phyloP scores from a whole-genome alignment of 2,888 invertebrate genomes.

The Bugulina stolonifera region DNA sequence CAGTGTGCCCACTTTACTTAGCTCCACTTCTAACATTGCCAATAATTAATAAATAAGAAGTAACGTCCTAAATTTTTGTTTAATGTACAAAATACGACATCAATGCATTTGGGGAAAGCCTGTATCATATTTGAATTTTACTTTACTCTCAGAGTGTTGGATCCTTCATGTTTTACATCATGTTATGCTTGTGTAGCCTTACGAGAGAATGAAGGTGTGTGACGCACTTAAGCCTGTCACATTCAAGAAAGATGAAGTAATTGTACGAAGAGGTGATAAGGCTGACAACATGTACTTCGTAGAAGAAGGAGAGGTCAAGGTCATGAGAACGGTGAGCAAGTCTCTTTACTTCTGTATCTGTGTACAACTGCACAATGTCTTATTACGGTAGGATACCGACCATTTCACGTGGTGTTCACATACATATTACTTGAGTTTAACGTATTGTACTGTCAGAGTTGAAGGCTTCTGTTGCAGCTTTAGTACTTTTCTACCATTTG shows the following conservation, averaged over 20 bases:
- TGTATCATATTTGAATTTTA: too few species aligned
- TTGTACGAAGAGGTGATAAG: slow-evolving; percentile 77
- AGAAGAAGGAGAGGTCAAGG: slow-evolving; percentile 81
- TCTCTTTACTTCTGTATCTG: neutral
- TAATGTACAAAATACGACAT: too few species aligned
- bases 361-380: neutral
- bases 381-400: neutral
- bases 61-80: too few species aligned
- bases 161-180: too few species aligned
- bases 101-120: too few species aligned
- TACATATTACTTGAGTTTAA: too few species aligned
- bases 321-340: slow-evolving; percentile 55
- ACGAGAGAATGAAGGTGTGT: slow-evolving; percentile 94
- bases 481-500: neutral
- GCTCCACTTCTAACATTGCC: too few species aligned
- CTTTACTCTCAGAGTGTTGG: too few species aligned
- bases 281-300: slow-evolving; percentile 99
- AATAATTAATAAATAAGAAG: too few species aligned
- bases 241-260: slow-evolving; percentile 69
- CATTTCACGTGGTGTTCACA: too few species aligned
- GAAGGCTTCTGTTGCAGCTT: neutral
- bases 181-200: slow-evolving; percentile 60
- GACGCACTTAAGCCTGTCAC: slow-evolving; percentile 83
- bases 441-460: too few species aligned
- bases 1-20: too few species aligned